A percentile compares a stretch with the other conserved stretches of the same genome.
Conservation (phyloP, 2,888 invertebrate species). For the Cactoblastis cactorum region DNA sequence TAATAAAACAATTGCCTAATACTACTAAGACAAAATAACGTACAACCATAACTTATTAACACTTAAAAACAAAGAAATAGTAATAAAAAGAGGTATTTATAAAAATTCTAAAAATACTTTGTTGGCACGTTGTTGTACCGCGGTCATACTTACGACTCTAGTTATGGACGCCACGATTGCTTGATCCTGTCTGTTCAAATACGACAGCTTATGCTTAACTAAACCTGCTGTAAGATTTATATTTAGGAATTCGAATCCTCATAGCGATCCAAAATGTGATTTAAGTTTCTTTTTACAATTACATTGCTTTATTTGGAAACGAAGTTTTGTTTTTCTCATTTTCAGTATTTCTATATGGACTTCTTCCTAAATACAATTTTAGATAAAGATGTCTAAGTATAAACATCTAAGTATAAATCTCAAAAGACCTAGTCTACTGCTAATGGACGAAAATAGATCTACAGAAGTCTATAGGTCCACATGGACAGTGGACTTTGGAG, state of each 20-base stretch:
- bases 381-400: conserved; percentile 1
- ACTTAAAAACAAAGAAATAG: conserved; percentile 16
- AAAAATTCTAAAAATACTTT: conserved; percentile 29
- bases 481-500: conserved; percentile 88
- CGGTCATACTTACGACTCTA: neutral
- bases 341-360: neutral
- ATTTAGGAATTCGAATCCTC: too few relatives aligned
- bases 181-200: conserved; percentile 1
- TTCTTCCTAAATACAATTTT: conserved; percentile 1
- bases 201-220: conserved; percentile 19
- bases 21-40: neutral
- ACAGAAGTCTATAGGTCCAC: conserved; percentile 85
- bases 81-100: conserved; percentile 13
- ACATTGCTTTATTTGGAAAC: neutral
- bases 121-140: conserved; percentile 30
- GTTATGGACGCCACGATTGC: conserved; percentile 31
- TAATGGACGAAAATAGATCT: conserved; percentile 21
- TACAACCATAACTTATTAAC: neutral
- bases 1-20: neutral
- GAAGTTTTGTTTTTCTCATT: neutral
- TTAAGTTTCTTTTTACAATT: neutral
- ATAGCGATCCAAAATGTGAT: neutral
- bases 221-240: too few relatives aligned
- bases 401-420: neutral
- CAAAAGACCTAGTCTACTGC: conserved; percentile 7